phyloP scores from a whole-genome alignment of 1,140 invertebrate genomes.

The Hermetia illucens region DNA sequence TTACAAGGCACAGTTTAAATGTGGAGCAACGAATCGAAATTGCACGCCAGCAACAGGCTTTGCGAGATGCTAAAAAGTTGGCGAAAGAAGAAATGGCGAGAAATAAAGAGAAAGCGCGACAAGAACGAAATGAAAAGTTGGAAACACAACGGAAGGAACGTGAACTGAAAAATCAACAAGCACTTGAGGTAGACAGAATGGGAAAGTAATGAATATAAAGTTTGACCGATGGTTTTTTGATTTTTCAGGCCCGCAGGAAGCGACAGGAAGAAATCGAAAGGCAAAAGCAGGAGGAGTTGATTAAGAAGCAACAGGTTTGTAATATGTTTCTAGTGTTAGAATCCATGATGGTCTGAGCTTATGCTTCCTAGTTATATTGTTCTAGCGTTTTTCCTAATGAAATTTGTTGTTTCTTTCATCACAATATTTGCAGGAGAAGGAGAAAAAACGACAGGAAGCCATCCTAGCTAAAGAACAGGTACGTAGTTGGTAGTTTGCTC shows the following conservation, averaged over 20 bases:
- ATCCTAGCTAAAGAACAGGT: slow-evolving; percentile 82
- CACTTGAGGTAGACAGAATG: slow-evolving; percentile 39
- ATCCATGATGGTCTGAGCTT: background rate
- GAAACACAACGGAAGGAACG: slow-evolving; percentile 60
- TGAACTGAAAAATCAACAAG: slow-evolving; percentile 57
- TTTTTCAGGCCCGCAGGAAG: slow-evolving; percentile 62
- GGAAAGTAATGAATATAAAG: too few relatives aligned
- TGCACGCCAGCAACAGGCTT: slow-evolving; percentile 45
- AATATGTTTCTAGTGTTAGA: slow-evolving; percentile 3
- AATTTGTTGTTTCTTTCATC: slow-evolving; percentile 5
- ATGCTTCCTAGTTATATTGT: slow-evolving; percentile 1
- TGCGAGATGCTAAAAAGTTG: slow-evolving; percentile 40
- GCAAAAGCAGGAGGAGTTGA: slow-evolving; percentile 68
- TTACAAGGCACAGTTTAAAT: slow-evolving; percentile 39
- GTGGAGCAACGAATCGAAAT: slow-evolving; percentile 50
- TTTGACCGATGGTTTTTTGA: too few relatives aligned
- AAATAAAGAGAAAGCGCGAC: slow-evolving; percentile 32
- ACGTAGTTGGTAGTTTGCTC: slow-evolving; percentile 22
- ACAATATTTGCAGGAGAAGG: slow-evolving; percentile 66
- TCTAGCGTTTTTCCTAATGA: slow-evolving; percentile 4
- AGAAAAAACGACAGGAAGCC: slow-evolving; percentile 73
- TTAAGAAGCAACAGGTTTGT: slow-evolving; percentile 65
- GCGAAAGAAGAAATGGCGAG: slow-evolving; percentile 35
- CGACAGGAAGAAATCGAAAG: slow-evolving; percentile 74
- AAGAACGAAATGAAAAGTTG: slow-evolving; percentile 60